Base-by-base conservation (phyloP, 2,113 vertebrate species). In the Stomatorhinus ivindoensis region DNA sequence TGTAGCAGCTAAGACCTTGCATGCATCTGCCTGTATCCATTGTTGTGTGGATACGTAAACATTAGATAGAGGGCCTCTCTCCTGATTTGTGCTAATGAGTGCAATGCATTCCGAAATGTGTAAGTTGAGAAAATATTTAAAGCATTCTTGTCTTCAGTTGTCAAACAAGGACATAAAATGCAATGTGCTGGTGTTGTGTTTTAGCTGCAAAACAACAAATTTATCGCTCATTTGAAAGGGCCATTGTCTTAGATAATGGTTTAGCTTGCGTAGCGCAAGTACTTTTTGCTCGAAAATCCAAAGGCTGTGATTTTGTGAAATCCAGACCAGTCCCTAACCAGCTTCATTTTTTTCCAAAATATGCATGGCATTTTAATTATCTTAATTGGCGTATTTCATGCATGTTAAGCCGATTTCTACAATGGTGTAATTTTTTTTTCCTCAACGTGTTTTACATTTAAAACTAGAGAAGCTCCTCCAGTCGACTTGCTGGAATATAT, bases 351-450 rank as follows among this genome's bases (percentile, higher is more conserved):
- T 13, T 61, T 46, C 47, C 53, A 24, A 90, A 88, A 44, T 87
- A 48, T 21, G 42, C 31, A 19, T 39, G 69, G 76, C 87, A 90
- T 84, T 90, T 84, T 88, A 82, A 84, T 84, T 84, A 85, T 82
- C 87, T 88, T 88, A 88, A 90, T 83, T 82, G 86, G 89, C 46
- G n/a, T 39, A 88, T 88, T 89, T 88, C 86, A 88, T 84, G 89
- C 86, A 84, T 85, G 51, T 58, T 61, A 90, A 88, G 46, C 88
- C 35, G 27, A 83, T 89, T 89, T 83, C 88, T 80, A 82, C 87
- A 90, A 86, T 51, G 24, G 48, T 50, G 35, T 84, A 53, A 84
- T 55, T 89, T n/a, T 50, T n/a, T 11, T 80, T 50, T 80, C 19
- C 51, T 85, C 17, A 88, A 58, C 87, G 17, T 61, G 88, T 69